Conservation (phyloP, 1,140 invertebrate species). For the Epicauta chinensis region DNA sequence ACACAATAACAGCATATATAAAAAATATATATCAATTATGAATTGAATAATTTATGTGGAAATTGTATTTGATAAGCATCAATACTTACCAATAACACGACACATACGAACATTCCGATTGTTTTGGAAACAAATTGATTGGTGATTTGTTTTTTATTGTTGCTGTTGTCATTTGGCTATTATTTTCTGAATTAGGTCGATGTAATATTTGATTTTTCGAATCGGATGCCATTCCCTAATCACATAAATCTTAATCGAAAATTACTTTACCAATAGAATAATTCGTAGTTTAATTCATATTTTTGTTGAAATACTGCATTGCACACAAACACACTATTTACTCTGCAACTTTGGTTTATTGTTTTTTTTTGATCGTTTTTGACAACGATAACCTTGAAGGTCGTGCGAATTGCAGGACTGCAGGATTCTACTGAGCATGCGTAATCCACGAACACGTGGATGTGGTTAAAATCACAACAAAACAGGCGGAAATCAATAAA, state of each 20-base stretch:
- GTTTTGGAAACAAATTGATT: conserved; percentile 51
- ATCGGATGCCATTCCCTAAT: conserved; percentile 8
- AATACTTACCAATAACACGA: conserved; percentile 61
- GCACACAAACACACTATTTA: neutral
- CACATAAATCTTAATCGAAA: neutral
- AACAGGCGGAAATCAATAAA: too few species aligned
- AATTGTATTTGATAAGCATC: neutral
- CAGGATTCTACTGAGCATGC: too few species aligned
- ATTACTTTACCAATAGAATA: too few species aligned
- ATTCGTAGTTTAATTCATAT: too few species aligned
- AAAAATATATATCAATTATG: too few species aligned
- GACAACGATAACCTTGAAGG: conserved; percentile 16
- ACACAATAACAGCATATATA: too few species aligned
- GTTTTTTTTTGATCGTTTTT: conserved; percentile 15
- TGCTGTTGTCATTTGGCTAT: conserved; percentile 3
- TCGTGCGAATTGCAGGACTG: conserved; percentile 3
- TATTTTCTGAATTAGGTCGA: conserved; percentile 27
- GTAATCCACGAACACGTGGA: too few species aligned
- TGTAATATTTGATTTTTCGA: conserved; percentile 20
- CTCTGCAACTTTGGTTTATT: too few species aligned
- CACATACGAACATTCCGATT: conserved; percentile 59
- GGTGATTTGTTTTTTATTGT: conserved; percentile 29
- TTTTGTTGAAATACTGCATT: conserved; percentile 11
- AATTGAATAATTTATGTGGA: too few species aligned
- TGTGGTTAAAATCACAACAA: too few species aligned